Evolutionary conservation across 2,888 invertebrate species (phyloP), one percentile per base, ranked within the genome.

Genomic region (Drosophila putrida): DNA sequence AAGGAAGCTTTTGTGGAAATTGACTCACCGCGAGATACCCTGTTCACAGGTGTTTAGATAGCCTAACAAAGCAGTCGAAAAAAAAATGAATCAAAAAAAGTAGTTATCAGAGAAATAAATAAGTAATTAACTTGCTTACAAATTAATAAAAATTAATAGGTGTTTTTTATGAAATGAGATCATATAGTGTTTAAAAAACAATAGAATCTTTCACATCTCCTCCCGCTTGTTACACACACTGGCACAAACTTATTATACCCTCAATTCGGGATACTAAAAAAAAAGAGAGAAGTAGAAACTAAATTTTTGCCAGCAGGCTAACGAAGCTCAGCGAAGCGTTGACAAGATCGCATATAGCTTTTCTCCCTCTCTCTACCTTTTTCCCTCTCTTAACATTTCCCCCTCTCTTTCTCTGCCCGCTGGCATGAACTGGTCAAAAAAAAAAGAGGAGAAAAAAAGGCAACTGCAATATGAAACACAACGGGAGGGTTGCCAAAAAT

Each of bases 401-500:
- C 13, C 54, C 33, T 20, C 15, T 6, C 36, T 33, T 44, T 25
- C 15, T 25, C n/a, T 44, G 41, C 28, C 47, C 43, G 35, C 33
- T 62, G 57, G 47, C 58, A 55, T 63, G 41, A 57, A 36, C 31
- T 36, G n/a, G 46, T 31, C 38, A 50, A 39, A 50, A 59, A 57
- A 50, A 41, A 41, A 41, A 10, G 25, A 10, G 41, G 2, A 35
- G 38, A 25, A 50, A 25, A 33, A 27, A 33, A 65, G 35, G 13
- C 59, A 39, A 44, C 49, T 78, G 71, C 76, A 88, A 88, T 89
- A 88, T 88, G 80, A 80, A 82, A 70, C 88, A 76, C 90, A 89
- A 90, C 90, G 57, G 88, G 89, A 88, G 88, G 74, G 88, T 82
- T 78, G 82, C 88, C 83, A 81, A 83, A 83, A 83, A 88, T 83